Percentiles rank a stretch among this genome's conserved stretches.
Conservation (phyloP, 2,113 vertebrate species). For the Sterna hirundo region DNA sequence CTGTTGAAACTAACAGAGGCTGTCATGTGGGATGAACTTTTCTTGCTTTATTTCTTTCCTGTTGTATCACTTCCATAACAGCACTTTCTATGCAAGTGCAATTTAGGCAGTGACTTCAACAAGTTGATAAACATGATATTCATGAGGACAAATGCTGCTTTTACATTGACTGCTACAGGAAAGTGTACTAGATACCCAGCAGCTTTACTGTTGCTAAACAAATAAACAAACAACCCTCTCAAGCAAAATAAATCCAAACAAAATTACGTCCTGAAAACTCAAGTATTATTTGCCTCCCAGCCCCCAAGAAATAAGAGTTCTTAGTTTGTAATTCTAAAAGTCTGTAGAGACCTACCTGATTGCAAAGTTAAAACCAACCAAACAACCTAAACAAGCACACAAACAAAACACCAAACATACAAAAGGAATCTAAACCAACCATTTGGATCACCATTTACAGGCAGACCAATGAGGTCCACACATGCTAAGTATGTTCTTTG, state of each 20-base stretch:
- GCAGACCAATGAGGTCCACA: not conserved
- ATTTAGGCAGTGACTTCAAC: not conserved
- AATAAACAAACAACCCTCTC: not conserved
- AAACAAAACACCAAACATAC: not conserved
- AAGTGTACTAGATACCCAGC: not conserved
- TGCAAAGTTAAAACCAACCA: not conserved
- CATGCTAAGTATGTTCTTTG: not conserved
- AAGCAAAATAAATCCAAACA: not conserved
- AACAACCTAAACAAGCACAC: fast-evolving
- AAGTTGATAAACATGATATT: not conserved
- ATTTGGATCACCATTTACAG: not conserved
- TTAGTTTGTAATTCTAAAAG: not conserved
- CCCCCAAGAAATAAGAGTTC: not conserved
- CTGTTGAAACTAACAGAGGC: not conserved
- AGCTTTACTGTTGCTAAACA: not conserved
- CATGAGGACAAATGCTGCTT: not conserved
- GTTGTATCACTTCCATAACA: not conserved
- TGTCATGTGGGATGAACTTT: not conserved
- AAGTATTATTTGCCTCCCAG: fast-evolving
- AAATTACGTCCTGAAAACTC: not conserved
- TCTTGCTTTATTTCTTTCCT: not conserved
- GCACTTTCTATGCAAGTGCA: not conserved
- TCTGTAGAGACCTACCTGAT: not conserved
- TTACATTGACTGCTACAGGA: not conserved
- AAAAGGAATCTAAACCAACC: not conserved